phyloP scores from a whole-genome alignment of 2,797 vertebrate genomes.

The Graptemys geographica region DNA sequence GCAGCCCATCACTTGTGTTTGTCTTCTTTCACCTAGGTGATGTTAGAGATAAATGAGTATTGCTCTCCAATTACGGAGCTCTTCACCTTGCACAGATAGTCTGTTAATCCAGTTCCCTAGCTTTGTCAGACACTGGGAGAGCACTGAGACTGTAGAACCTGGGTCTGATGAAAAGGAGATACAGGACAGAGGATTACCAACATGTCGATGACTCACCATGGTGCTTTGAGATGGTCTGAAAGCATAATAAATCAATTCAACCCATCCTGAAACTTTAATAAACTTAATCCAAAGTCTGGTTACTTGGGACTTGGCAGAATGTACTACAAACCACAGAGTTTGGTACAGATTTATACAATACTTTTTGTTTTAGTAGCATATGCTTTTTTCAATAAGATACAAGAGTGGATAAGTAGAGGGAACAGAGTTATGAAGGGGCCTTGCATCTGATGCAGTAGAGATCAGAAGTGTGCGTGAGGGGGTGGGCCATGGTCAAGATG shows the following conservation, averaged over 20 bases:
- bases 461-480: background rate
- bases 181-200: background rate
- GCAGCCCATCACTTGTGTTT: fast-evolving
- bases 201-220: background rate
- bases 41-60: background rate
- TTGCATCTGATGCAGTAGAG: background rate
- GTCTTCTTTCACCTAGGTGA: background rate
- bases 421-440: background rate
- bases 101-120: background rate
- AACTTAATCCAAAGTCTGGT: background rate
- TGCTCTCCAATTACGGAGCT: background rate
- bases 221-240: conserved; percentile 7
- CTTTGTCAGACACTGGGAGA: background rate
- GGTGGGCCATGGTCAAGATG: background rate
- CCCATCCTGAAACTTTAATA: background rate
- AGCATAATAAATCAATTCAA: background rate
- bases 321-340: background rate
- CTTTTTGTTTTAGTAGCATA: background rate
- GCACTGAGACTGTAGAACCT: background rate
- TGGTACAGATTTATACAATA: background rate
- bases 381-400: background rate
- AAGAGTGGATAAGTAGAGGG: background rate
- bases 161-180: background rate
- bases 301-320: background rate
- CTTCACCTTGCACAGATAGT: background rate